Conservation (phyloP, 1,140 invertebrate species). For the Palaemon carinicauda region DNA sequence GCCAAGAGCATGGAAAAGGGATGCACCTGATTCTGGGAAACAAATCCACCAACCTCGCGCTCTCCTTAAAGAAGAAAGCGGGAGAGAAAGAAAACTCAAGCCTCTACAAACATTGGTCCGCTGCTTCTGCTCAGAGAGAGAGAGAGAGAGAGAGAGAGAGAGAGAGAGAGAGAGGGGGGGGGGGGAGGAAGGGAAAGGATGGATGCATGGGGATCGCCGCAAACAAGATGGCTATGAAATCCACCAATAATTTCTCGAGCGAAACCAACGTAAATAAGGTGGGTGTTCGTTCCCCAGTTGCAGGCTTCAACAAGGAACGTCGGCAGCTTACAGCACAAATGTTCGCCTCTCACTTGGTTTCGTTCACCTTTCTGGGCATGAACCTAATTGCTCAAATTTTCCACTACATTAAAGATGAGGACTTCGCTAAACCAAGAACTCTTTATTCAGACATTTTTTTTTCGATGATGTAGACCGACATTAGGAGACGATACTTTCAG, state of each 20-base stretch:
- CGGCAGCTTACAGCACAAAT: not conserved
- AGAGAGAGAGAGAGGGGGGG: not conserved
- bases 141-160: not conserved
- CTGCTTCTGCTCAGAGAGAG: not conserved
- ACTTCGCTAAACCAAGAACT: no score
- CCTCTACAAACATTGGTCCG: no score
- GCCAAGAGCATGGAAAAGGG: no score
- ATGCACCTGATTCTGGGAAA: no score
- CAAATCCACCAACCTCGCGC: no score
- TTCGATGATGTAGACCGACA: no score
- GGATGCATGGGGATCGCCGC: not conserved
- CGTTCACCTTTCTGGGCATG: conserved; percentile 17
- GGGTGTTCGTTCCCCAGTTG: conserved; percentile 46
- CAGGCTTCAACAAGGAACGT: conserved; percentile 46
- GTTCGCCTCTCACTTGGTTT: conserved; percentile 24
- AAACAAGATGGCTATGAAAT: conserved; percentile 53
- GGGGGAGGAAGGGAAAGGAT: not conserved
- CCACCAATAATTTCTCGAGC: conserved; percentile 52
- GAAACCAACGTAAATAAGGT: conserved; percentile 56
- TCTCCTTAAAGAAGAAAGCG: not conserved
- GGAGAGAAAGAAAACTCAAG: not conserved
- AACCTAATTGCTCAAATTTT: no score
- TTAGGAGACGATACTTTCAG: no score
- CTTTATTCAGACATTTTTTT: no score
- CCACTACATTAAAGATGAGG: no score